Percentiles rank a stretch among this genome's conserved stretches.
phyloP scores from a whole-genome alignment of 2,888 invertebrate genomes.

The Archips crataeganus region DNA sequence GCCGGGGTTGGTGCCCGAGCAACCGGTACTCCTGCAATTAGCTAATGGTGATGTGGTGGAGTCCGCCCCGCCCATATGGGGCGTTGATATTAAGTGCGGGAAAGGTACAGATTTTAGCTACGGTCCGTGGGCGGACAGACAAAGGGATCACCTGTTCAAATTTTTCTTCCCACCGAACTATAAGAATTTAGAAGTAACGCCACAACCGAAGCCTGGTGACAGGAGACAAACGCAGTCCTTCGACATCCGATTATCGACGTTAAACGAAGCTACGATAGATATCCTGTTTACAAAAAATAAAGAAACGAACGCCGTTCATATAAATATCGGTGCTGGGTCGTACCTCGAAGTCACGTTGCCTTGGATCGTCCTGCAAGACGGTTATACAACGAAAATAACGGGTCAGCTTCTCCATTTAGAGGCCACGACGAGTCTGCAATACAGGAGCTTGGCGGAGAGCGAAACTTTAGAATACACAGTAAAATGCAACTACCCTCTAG shows the following conservation, averaged over 20 bases:
- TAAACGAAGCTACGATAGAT: slow-evolving; percentile 97
- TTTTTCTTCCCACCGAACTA: slow-evolving; percentile 98
- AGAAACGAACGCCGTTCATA: slow-evolving; percentile 98
- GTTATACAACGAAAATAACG: slow-evolving; percentile 95
- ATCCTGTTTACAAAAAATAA: slow-evolving; percentile 97
- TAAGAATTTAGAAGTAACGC: slow-evolving; percentile 91
- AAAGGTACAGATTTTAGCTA: slow-evolving; percentile 99
- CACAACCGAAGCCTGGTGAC: slow-evolving; percentile 94
- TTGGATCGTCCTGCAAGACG: slow-evolving; percentile 95
- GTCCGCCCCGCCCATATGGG: slow-evolving; percentile 97
- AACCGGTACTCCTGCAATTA: slow-evolving; percentile 94
- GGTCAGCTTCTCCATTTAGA: slow-evolving; percentile 97
- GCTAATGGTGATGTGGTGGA: slow-evolving; percentile 97
- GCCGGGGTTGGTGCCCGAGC: slow-evolving; percentile 96
- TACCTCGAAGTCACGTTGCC: slow-evolving; percentile 98
- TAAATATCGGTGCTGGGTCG: slow-evolving; percentile 97
- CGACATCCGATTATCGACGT: slow-evolving; percentile 95
- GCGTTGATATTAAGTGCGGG: slow-evolving; percentile 97
- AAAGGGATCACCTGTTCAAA: slow-evolving; percentile 96
- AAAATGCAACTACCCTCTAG: slow-evolving; percentile 94
- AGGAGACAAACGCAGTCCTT: slow-evolving; percentile 95
- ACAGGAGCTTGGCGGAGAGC: slow-evolving; percentile 96
- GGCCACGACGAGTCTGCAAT: slow-evolving; percentile 97
- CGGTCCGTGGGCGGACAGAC: slow-evolving; percentile 99
- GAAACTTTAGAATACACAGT: slow-evolving; percentile 97